Conservation (phyloP, 2,797 vertebrate species). For the Pelochelys cantorii region DNA sequence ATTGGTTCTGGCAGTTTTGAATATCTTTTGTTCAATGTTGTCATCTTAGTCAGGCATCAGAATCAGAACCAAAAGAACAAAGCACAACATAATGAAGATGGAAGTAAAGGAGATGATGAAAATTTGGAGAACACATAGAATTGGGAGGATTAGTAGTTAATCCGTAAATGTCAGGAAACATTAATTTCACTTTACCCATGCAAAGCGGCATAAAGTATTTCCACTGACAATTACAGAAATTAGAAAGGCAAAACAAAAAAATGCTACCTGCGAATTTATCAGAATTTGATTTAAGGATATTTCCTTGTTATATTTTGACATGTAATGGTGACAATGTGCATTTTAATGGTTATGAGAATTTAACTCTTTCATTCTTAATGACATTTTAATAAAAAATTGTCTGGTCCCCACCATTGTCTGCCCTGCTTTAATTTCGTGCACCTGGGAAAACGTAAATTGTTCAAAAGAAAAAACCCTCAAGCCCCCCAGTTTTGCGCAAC, state of each 20-base stretch:
- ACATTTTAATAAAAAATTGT: background rate
- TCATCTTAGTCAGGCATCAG: background rate
- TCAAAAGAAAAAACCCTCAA: background rate
- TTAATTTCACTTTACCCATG: background rate
- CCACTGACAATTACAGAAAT: background rate
- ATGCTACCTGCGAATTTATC: background rate
- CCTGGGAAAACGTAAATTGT: background rate
- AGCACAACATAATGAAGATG: background rate
- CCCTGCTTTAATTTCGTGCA: background rate
- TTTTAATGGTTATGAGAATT: background rate
- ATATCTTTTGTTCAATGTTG: background rate
- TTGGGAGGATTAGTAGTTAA: background rate
- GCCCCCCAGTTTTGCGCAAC: background rate
- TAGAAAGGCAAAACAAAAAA: background rate
- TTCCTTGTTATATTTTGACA: background rate
- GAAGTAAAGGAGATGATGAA: background rate
- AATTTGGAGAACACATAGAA: rapidly evolving
- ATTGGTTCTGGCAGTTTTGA: background rate
- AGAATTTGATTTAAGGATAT: background rate
- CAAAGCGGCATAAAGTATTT: background rate
- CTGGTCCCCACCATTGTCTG: background rate
- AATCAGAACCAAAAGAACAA: background rate
- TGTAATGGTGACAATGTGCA: background rate
- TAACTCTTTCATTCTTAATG: background rate
- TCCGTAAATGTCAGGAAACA: background rate